Base-by-base conservation (phyloP, 2,888 invertebrate species). In the Cosmia pyralina region DNA sequence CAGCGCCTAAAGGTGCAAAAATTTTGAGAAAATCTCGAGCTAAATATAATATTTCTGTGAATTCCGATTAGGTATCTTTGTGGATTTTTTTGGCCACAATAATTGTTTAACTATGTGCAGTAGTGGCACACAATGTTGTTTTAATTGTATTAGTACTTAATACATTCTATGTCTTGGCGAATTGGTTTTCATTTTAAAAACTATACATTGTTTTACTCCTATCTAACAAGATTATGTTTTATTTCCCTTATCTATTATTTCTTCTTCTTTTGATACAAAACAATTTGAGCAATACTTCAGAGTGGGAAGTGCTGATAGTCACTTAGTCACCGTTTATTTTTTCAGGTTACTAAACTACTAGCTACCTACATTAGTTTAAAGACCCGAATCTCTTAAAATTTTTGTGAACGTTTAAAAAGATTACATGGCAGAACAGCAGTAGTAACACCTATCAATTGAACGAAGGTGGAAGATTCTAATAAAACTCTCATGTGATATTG, bases 51-150 rank as follows among this genome's bases (percentile, higher is more conserved):
- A 58, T 62, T 63, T 77, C n/a, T 50, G 58, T 46, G 22, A 46
- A 59, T 69, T 72, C 19, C 17, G 6, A 8, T 58, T 4, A 44
- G n/a, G n/a, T 17, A 19, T n/a, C 6, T 38, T 48, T 44, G 41
- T 34, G 1, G 4, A 17, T 41, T n/a, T 64, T 59, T 66, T 66
- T 69, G 57, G 63, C 63, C 7, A n/a, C 38, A 60, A 34, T 53
- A 19, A 38, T 66, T 72, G 41, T 38, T 19, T 41, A 75, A 66
- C 60, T 34, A 58, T 57, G 46, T 28, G 57, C 41, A 63, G 59
- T 75, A 50, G 66, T 53, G 64, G 17, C 67, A 63, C 34, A 75
- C 22, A 67, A 79, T 65, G 17, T 2, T 28, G 28, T 28, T 28
- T 28, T 28, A 28, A 28, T 28, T 28, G 1, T 28, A 28, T 28